Percentiles rank a stretch among this genome's conserved stretches.
Conservation (phyloP, 2,888 invertebrate species). For the Patella ulyssiponensis region DNA sequence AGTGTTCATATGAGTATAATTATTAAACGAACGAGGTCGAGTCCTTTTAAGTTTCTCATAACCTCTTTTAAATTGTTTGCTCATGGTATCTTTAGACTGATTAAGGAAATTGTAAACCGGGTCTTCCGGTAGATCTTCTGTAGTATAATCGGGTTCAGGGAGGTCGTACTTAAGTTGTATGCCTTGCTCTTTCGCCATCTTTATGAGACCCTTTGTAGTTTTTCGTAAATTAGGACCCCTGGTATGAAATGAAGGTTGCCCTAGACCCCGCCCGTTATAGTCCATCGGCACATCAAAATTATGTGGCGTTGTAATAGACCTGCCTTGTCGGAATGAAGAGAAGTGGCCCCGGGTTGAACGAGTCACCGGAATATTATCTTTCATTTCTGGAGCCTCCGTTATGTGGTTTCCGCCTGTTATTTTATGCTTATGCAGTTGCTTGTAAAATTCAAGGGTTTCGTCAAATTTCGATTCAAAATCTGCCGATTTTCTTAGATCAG, state of each 20-base stretch:
- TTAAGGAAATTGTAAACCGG: conserved; percentile 1
- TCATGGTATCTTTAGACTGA: background rate
- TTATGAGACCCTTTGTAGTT: background rate
- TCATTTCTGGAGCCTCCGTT: background rate
- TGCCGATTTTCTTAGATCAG: conserved; percentile 37
- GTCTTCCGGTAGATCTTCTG: background rate
- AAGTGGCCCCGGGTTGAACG: background rate
- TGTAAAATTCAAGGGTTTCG: background rate
- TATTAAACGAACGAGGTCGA: background rate
- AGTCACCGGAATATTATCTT: background rate
- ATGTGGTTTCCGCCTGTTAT: background rate
- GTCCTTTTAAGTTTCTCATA: background rate
- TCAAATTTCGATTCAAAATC: background rate
- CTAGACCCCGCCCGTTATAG: background rate
- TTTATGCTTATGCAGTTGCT: background rate
- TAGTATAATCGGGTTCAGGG: background rate
- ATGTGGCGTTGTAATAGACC: background rate
- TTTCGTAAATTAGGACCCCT: background rate
- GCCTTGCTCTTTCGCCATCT: background rate
- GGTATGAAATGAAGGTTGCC: background rate
- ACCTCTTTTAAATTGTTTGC: background rate
- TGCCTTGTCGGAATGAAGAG: background rate
- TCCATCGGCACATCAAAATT: background rate
- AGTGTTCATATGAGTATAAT: background rate
- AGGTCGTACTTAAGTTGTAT: background rate